Percentiles rank a stretch among this genome's conserved stretches.
Conservation (phyloP, 1,140 invertebrate species). For the Sogatella furcifera region DNA sequence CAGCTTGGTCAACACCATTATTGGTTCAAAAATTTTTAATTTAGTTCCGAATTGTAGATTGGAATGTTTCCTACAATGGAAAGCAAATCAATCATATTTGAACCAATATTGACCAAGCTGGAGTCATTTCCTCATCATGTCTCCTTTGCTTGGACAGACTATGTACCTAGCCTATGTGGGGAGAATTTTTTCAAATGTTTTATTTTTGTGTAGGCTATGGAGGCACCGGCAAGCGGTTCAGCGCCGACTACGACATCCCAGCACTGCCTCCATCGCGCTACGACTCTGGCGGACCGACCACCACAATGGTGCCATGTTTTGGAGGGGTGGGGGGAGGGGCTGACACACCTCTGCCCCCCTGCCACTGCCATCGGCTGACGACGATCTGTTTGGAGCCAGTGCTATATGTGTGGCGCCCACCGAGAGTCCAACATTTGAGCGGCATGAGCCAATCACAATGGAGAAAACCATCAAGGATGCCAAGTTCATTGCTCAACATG, state of each 20-base stretch:
- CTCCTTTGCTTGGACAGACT: too few relatives aligned
- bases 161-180: too few relatives aligned
- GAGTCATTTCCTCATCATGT: too few relatives aligned
- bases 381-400: constrained; percentile 58
- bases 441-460: constrained; percentile 50
- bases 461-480: constrained; percentile 82
- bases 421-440: constrained; percentile 63
- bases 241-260: constrained; percentile 59
- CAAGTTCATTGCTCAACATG: constrained; percentile 87
- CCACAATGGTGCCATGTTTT: constrained; percentile 17
- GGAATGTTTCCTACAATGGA: too few relatives aligned
- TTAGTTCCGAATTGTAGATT: too few relatives aligned
- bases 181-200: too few relatives aligned
- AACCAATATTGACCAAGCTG: too few relatives aligned
- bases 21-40: too few relatives aligned
- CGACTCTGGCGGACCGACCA: constrained; percentile 7
- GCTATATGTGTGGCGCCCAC: constrained; percentile 43
- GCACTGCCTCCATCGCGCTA: constrained; percentile 32
- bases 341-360: constrained; percentile 54
- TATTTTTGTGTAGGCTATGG: neutral
- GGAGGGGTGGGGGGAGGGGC: neutral
- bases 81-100: too few relatives aligned
- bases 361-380: constrained; percentile 59
- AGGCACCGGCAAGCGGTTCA: constrained; percentile 35
- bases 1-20: too few relatives aligned